These are phyloP conservation scores for Rhineura floridana DNA, from an alignment of 2,113 vertebrate genomes.

Conservation along the genomic window DNA sequence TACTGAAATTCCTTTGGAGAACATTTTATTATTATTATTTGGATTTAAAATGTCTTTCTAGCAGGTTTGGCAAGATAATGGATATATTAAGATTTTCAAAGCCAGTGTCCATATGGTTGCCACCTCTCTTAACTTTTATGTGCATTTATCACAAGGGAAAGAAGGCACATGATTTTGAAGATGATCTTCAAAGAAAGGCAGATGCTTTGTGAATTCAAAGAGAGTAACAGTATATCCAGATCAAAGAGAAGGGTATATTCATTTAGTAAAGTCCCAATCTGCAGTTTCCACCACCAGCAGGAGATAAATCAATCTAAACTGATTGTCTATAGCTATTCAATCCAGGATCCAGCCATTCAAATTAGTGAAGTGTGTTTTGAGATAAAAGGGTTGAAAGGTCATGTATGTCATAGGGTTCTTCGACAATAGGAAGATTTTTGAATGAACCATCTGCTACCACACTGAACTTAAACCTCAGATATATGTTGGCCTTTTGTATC, in stretches of 20 bases:
- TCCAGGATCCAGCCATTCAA: slow-evolving; percentile 1
- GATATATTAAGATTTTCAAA: slow-evolving; percentile 23
- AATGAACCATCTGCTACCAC: background rate
- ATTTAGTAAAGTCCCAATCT: slow-evolving; percentile 4
- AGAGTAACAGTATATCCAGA: slow-evolving; percentile 14
- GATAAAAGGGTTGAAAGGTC: slow-evolving; percentile 14
- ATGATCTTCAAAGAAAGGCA: slow-evolving; percentile 9
- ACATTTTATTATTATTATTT: background rate
- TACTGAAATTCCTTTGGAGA: background rate
- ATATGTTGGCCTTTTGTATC: background rate
- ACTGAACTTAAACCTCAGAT: slow-evolving; percentile 16
- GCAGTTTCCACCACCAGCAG: slow-evolving; percentile 8
- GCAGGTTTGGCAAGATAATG: background rate
- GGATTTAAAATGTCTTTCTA: slow-evolving; percentile 1
- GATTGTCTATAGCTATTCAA: slow-evolving; percentile 8
- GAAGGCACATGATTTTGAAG: background rate
- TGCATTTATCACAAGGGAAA: slow-evolving; percentile 3
- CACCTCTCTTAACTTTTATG: background rate
- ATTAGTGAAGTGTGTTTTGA: slow-evolving; percentile 30
- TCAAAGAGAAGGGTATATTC: slow-evolving; percentile 6
- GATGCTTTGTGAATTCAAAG: background rate
- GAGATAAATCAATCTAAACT: slow-evolving; percentile 41
- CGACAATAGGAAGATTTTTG: background rate
- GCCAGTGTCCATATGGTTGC: background rate
- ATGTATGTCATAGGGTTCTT: background rate